Conservation (phyloP, 1,140 invertebrate species). For the Mizuhopecten yessoensis region DNA sequence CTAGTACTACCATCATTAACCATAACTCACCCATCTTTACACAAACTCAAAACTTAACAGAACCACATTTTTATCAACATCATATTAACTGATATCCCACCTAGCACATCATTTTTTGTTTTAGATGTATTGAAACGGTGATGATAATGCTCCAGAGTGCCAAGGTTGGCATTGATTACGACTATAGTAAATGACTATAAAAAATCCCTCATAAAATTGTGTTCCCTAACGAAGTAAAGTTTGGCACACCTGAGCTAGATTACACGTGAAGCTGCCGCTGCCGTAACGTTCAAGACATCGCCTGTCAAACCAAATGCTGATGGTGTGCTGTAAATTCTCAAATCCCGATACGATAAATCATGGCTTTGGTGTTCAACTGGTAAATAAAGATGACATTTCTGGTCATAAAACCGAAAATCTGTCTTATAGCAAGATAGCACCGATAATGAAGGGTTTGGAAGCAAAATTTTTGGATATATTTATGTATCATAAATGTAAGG, state of each 20-base stretch:
- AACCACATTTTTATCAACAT: background rate
- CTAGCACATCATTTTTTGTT: background rate
- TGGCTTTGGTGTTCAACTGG: background rate
- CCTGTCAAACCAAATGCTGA: background rate
- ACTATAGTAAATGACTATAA: background rate
- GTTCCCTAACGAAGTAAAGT: background rate
- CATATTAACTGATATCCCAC: background rate
- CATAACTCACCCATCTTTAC: too few species aligned
- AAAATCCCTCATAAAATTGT: background rate
- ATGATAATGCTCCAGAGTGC: background rate
- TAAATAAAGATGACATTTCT: background rate
- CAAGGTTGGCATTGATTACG: background rate
- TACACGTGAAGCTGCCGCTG: background rate
- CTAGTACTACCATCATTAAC: too few species aligned
- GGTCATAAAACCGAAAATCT: background rate
- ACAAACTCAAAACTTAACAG: background rate
- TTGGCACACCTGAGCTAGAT: background rate
- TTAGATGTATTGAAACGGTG: background rate
- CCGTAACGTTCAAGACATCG: background rate
- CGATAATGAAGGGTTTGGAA: background rate
- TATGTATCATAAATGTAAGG: too few species aligned
- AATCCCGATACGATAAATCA: background rate
- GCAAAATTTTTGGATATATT: background rate
- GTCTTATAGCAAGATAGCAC: background rate
- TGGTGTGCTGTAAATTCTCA: background rate